These are phyloP conservation scores for Thinocorus orbignyianus DNA, from an alignment of 2,113 vertebrate species.

Conservation along the genomic window DNA sequence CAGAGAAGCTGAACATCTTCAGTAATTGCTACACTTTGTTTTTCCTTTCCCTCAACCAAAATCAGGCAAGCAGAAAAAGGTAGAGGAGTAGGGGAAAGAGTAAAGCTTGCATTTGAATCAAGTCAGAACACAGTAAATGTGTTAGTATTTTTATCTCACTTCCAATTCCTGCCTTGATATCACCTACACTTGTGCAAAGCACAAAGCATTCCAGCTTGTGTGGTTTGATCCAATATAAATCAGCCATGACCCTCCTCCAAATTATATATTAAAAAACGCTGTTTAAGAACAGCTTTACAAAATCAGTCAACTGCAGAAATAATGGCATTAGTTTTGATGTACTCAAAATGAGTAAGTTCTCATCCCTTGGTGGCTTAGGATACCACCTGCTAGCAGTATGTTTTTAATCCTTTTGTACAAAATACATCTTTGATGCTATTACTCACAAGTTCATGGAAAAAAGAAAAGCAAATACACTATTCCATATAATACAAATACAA, in stretches of 20 bases:
- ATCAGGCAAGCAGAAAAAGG: background rate
- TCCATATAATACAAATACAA: background rate
- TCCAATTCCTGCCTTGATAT: background rate
- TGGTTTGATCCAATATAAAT: background rate
- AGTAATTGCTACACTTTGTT: background rate
- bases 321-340: background rate
- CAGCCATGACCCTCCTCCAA: background rate
- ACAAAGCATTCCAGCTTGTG: background rate
- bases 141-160: background rate
- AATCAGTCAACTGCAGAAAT: background rate
- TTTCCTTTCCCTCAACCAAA: background rate
- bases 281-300: background rate
- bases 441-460: background rate
- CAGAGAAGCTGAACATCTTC: background rate
- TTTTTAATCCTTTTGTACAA: background rate
- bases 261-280: background rate
- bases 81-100: background rate
- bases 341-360: background rate
- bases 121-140: background rate
- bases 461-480: background rate
- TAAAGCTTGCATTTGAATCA: background rate
- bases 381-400: background rate
- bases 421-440: background rate
- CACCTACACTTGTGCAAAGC: background rate
- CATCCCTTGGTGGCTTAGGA: background rate